Conservation (phyloP, 2,797 vertebrate genomes). For the Myoxocephalus aenaeus region DNA sequence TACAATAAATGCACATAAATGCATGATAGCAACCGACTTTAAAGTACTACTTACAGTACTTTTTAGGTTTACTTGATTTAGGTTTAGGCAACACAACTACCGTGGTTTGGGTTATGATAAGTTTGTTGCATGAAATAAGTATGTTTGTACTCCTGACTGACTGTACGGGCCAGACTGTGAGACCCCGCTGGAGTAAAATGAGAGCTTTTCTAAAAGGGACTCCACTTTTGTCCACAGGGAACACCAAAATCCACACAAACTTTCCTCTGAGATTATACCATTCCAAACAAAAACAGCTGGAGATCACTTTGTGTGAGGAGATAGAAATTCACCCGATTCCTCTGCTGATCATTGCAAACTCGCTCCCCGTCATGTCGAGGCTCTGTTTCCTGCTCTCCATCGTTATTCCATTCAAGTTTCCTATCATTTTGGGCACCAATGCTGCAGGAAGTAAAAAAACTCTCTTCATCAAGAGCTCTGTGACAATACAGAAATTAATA, state of each 20-base stretch:
- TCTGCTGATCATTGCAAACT: neutral
- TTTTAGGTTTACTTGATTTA: too few species aligned
- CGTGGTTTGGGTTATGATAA: too few species aligned
- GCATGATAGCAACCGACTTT: neutral
- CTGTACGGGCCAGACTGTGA: too few species aligned
- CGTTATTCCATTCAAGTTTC: neutral
- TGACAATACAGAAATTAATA: conserved; percentile 13
- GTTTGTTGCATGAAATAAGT: too few species aligned
- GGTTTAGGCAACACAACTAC: too few species aligned
- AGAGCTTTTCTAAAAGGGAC: too few species aligned
- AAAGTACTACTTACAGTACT: too few species aligned
- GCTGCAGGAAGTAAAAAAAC: too few species aligned
- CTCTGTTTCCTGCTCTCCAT: neutral
- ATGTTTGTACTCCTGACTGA: too few species aligned
- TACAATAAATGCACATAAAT: neutral
- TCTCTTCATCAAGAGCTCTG: neutral
- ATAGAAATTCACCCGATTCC: neutral
- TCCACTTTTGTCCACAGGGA: too few species aligned
- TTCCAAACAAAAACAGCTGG: neutral
- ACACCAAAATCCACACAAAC: too few species aligned
- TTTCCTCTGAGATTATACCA: neutral
- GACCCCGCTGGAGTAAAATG: too few species aligned
- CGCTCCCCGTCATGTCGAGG: neutral
- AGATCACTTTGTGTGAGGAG: neutral
- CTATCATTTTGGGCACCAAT: neutral